These are phyloP conservation scores for Rhabdornis inornatus DNA, from an alignment of 2,113 vertebrate genomes.

Conservation along the genomic window DNA sequence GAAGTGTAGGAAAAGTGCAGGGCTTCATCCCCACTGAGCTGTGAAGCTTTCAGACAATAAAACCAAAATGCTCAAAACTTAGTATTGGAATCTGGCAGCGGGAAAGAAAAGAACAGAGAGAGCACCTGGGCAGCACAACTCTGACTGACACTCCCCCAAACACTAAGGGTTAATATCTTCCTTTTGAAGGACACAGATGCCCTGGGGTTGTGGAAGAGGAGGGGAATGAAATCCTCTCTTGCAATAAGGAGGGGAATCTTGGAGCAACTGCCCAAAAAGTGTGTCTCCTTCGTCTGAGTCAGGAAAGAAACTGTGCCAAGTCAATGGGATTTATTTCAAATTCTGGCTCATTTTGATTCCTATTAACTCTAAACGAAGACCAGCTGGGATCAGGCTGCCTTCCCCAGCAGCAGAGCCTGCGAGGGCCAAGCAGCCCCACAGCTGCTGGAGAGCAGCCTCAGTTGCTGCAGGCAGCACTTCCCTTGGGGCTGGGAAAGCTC, in stretches of 20 bases:
- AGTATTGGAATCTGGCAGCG: background rate
- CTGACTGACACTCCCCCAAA: background rate
- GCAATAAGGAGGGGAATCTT: constrained; percentile 60
- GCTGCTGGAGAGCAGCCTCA: background rate
- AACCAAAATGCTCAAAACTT: background rate
- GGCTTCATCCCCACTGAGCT: background rate
- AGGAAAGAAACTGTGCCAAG: constrained; percentile 43
- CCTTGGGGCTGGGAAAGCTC: background rate
- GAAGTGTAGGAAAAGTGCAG: background rate
- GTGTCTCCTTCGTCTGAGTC: constrained; percentile 49
- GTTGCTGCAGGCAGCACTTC: background rate
- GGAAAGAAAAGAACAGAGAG: background rate
- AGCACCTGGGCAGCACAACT: background rate
- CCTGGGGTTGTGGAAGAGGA: constrained; percentile 50
- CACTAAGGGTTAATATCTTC: constrained; percentile 20
- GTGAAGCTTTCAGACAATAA: background rate
- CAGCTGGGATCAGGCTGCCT: constrained; percentile 53
- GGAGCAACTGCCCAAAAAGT: constrained; percentile 31
- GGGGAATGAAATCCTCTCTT: constrained; percentile 25
- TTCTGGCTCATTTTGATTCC: constrained; percentile 53
- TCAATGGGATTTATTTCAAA: constrained; percentile 58
- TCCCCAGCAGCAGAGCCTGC: background rate
- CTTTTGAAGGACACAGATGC: constrained; percentile 33
- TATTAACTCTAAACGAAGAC: constrained; percentile 62
- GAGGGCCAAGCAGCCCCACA: rapidly evolving